These are phyloP conservation scores for Eudyptes chrysolophus DNA, from an alignment of 2,113 vertebrate species.

Conservation along the genomic window DNA sequence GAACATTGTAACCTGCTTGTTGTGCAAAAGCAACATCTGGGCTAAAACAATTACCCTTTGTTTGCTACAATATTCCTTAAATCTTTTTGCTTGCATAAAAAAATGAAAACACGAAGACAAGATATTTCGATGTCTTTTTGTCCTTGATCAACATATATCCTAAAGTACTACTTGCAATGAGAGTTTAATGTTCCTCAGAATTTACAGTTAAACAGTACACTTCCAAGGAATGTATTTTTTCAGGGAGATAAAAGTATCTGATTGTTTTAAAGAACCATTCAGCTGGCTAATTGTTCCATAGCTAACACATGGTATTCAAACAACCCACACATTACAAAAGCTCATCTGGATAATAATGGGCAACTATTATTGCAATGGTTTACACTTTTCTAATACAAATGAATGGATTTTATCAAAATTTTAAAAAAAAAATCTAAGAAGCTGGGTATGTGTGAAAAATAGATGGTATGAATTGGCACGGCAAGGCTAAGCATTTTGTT, in stretches of 20 bases:
- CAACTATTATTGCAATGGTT: slow-evolving; percentile 85
- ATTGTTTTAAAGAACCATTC: slow-evolving; percentile 89
- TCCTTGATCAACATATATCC: slow-evolving; percentile 91
- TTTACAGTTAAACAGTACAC: slow-evolving; percentile 77
- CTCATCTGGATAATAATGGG: slow-evolving; percentile 88
- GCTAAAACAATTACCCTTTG: slow-evolving; percentile 99
- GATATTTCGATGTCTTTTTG: slow-evolving; percentile 82
- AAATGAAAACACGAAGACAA: slow-evolving; percentile 81
- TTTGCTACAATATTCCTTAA: slow-evolving; percentile 95
- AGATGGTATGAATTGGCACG: slow-evolving; percentile 88
- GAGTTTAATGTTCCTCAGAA: slow-evolving; percentile 68
- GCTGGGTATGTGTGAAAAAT: slow-evolving; percentile 86
- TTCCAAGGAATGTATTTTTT: slow-evolving; percentile 82
- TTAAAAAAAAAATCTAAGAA: slow-evolving; percentile 78
- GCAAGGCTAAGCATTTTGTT: slow-evolving; percentile 85
- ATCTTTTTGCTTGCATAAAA: slow-evolving; percentile 80
- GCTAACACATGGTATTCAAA: slow-evolving; percentile 88
- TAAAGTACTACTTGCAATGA: slow-evolving; percentile 68
- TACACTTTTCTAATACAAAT: slow-evolving; percentile 90
- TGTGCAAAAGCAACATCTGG: slow-evolving; percentile 99
- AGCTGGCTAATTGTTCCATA: slow-evolving; percentile 89
- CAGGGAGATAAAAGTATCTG: slow-evolving; percentile 85
- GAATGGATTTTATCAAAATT: slow-evolving; percentile 88
- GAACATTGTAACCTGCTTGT: slow-evolving; percentile 99
- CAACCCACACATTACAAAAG: slow-evolving; percentile 87